phyloP scores from a whole-genome alignment of 2,797 vertebrate species.

The Salarias fasciatus region DNA sequence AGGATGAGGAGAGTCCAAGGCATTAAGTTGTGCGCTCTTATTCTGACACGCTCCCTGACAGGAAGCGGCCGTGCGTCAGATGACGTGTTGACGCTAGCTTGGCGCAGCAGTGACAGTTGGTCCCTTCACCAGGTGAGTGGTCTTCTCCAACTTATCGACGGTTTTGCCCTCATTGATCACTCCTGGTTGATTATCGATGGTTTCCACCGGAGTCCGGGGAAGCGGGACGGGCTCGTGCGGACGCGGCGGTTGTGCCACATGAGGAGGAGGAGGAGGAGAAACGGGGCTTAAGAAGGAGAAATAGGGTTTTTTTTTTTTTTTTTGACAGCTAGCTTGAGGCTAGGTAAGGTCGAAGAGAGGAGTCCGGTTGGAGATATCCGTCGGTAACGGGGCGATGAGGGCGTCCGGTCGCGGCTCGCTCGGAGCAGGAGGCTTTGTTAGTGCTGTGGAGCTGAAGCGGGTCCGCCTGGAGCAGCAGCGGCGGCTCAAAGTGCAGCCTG shows the following conservation, averaged over 20 bases:
- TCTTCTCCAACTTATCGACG: slow-evolving; percentile 1
- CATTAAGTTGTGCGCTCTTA: no score
- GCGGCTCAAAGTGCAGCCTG: slow-evolving; percentile 45
- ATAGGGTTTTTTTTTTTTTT: slow-evolving; percentile 35
- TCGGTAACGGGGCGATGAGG: background rate
- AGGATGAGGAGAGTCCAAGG: no score
- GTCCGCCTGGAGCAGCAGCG: slow-evolving; percentile 9
- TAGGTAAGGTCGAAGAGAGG: slow-evolving; percentile 49
- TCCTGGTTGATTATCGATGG: no score
- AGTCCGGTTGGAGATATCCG: background rate
- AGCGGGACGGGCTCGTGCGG: background rate
- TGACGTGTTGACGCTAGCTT: slow-evolving; percentile 20
- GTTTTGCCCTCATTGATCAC: background rate
- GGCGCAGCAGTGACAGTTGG: slow-evolving; percentile 58
- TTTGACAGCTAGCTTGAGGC: slow-evolving; percentile 69
- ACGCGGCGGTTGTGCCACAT: slow-evolving; percentile 63
- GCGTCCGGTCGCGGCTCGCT: background rate
- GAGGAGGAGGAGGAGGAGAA: slow-evolving; percentile 54
- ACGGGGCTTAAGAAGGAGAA: slow-evolving; percentile 38
- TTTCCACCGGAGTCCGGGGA: no score
- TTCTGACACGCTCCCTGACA: slow-evolving; percentile 42
- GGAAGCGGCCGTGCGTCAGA: slow-evolving; percentile 25
- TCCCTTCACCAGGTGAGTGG: slow-evolving; percentile 61
- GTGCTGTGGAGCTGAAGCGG: background rate
- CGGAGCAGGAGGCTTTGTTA: slow-evolving; percentile 4